Evolutionary conservation across 2,113 vertebrate species (phyloP), one percentile per base, ranked within the genome.

Genomic region (Gorsachius goisagi): DNA sequence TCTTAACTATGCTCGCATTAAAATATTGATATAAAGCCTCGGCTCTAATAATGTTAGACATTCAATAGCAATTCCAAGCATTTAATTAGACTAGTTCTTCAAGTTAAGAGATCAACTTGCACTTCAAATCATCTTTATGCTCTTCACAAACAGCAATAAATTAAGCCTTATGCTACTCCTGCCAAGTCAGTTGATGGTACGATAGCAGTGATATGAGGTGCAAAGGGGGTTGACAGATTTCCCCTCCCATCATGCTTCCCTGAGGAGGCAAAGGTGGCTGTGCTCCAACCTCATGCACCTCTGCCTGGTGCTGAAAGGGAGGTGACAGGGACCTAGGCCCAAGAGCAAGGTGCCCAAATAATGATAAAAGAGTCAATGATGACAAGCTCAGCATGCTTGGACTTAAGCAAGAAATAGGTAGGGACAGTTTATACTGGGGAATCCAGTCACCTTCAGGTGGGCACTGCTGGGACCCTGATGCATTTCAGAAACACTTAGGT

Each of bases 71-170:
- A 77, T 88, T 90, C 91, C 55, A 90, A 93, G 50, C 23, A 80
- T 88, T 94, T 86, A 90, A 92, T 94, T 86, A 86, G 30, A 41
- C 44, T 92, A 60, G 26, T 78, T 69, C 44, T 95, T 88, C 68
- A 94, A 20, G 47, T 86, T 93, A 77, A 94, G 74, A 52, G 37
- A 93, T 83, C 59, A 77, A 20, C 55, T 94, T 95, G 75, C 63
- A 80, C 52, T 94, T 91, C 74, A 63, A 74, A 86, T 94, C 88
- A 30, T 83, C 89, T 88, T 88, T 53, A 64, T 28, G 44, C 5
- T 88, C 79, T 83, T 93, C 80, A 59, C 44, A 92, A 90, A 59
- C 21, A 71, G 26, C 60, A 88, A 80, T 87, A 83, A 95, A 94
- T 93, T 89, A 91, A 90, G 50, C 63, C 18, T 85, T 62, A 67